Percentiles rank a stretch among this genome's conserved stretches.
Evolutionary conservation across 2,888 invertebrate genomes (phyloP).

Genomic region (Amblyjoppa fuscipennis): DNA sequence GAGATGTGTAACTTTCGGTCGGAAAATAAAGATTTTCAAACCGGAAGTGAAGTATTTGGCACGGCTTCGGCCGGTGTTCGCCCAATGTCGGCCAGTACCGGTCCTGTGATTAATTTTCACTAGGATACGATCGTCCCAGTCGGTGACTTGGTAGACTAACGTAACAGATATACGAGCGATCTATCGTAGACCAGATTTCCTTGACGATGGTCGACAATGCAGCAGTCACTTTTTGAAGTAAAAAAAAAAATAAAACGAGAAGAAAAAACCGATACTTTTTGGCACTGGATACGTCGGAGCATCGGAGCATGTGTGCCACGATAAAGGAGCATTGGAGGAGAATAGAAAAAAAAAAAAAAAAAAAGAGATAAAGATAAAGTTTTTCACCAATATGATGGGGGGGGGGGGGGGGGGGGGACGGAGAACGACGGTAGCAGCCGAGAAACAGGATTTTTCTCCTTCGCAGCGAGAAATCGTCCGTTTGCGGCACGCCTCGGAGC

Average conservation of each 20-base stretch:
- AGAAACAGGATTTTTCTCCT: slow-evolving; percentile 41
- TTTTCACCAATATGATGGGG: slow-evolving; percentile 46
- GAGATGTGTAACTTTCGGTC: no score
- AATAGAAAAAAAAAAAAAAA: slow-evolving; percentile 7
- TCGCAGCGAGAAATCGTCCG: slow-evolving; percentile 50
- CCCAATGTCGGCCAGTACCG: no score
- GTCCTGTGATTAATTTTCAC: no score
- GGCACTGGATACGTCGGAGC: neutral
- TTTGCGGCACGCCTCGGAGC: slow-evolving; percentile 47
- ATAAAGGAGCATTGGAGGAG: slow-evolving; percentile 30
- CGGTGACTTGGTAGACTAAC: no score
- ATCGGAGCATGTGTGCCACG: slow-evolving; percentile 7
- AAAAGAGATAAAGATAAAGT: slow-evolving; percentile 44
- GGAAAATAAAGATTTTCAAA: no score
- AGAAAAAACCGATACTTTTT: neutral
- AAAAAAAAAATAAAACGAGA: neutral
- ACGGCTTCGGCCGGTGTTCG: no score
- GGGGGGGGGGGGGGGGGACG: neutral
- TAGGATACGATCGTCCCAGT: no score
- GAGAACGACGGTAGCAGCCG: neutral
- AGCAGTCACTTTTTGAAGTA: neutral
- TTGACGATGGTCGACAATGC: no score
- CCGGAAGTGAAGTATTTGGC: no score
- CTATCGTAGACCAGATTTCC: no score
- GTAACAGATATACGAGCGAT: no score